phyloP scores from a whole-genome alignment of 1,140 invertebrate species.

The Adelges cooleyi region DNA sequence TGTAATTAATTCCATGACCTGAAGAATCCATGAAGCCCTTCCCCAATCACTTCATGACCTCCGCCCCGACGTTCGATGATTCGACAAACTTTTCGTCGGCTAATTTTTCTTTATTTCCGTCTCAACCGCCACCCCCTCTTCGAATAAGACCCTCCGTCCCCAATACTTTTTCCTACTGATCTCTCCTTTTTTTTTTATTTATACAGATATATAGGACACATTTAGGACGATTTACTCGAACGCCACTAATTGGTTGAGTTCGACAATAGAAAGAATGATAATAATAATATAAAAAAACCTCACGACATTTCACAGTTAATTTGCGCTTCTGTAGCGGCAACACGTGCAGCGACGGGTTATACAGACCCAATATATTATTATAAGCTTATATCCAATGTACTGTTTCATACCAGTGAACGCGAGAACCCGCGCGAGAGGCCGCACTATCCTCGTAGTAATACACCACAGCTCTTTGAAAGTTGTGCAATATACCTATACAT shows the following conservation, averaged over 20 bases:
- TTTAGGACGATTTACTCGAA: conserved; percentile 10
- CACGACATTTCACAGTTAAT: conserved; percentile 18
- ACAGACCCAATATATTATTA: too few species aligned
- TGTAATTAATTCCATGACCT: conserved; percentile 26
- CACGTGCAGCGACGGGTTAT: too few species aligned
- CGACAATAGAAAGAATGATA: not conserved
- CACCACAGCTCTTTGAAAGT: too few species aligned
- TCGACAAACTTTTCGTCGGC: conserved; percentile 27
- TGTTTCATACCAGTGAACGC: too few species aligned
- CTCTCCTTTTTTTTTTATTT: not conserved
- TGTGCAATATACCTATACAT: too few species aligned
- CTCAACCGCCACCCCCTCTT: conserved; percentile 13
- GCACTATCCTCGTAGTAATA: too few species aligned
- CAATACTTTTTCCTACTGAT: not conserved
- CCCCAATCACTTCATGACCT: not conserved
- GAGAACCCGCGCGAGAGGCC: too few species aligned
- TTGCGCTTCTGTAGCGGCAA: not conserved
- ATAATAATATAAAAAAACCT: conserved; percentile 2
- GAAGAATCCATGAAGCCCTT: conserved; percentile 6
- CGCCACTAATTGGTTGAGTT: conserved; percentile 11
- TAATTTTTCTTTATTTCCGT: conserved; percentile 28
- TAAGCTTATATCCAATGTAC: too few species aligned
- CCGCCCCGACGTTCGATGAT: conserved; percentile 10
- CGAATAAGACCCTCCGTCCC: not conserved
- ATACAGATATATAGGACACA: not conserved